phyloP scores from a whole-genome alignment of 2,797 vertebrate genomes.

The Oreochromis grahami region DNA sequence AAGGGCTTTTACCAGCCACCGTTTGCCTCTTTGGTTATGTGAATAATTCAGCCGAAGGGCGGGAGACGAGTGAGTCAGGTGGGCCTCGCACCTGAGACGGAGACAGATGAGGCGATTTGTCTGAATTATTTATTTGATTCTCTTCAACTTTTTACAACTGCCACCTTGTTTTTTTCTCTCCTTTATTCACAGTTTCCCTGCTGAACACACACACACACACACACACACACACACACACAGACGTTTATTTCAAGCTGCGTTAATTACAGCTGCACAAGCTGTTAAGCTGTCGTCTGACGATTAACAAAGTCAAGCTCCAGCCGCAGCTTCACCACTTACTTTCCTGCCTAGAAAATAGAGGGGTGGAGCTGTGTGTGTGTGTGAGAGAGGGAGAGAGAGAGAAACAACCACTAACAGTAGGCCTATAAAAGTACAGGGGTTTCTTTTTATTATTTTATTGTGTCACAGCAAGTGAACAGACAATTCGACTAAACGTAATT shows the following conservation, averaged over 20 bases:
- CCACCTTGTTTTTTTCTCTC: constrained; percentile 24
- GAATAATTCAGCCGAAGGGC: constrained; percentile 73
- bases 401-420: constrained; percentile 60
- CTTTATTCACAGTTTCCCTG: background rate
- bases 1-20: constrained; percentile 79
- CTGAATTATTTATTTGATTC: constrained; percentile 78
- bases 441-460: constrained; percentile 49
- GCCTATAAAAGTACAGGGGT: constrained; percentile 56
- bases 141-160: constrained; percentile 57
- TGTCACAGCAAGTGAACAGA: constrained; percentile 53
- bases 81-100: constrained; percentile 66
- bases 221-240: background rate
- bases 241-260: constrained; percentile 71
- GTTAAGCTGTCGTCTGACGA: constrained; percentile 77
- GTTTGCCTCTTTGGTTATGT: constrained; percentile 67
- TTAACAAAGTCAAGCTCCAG: constrained; percentile 76
- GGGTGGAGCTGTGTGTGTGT: constrained; percentile 24
- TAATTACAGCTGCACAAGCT: constrained; percentile 77
- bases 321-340: constrained; percentile 58
- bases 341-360: constrained; percentile 56
- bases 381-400: background rate
- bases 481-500: constrained; percentile 67
- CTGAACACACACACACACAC: background rate
- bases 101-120: constrained; percentile 62
- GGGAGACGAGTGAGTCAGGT: constrained; percentile 57